Conservation (phyloP, 2,113 vertebrate species). For the Narcine bancroftii region DNA sequence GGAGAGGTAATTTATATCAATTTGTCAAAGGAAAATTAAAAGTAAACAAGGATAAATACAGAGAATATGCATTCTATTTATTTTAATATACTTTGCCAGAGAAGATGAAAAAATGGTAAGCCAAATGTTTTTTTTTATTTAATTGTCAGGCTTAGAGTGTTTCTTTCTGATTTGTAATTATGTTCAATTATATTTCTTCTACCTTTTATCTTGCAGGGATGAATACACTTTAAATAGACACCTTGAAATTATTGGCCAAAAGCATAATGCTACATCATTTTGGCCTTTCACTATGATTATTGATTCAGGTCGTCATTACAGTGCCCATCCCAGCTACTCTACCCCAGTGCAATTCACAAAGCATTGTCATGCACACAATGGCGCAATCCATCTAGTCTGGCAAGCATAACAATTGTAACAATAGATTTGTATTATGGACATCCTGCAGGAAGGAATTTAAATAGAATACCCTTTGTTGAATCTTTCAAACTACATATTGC, state of each 20-base stretch:
- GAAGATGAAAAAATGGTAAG: too few relatives aligned
- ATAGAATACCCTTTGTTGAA: not conserved
- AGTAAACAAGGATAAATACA: not conserved
- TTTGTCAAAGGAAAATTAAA: not conserved
- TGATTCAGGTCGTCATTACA: too few relatives aligned
- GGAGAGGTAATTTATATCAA: not conserved
- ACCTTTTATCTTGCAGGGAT: not conserved
- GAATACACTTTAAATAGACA: not conserved
- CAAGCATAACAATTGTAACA: not conserved
- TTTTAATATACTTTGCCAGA: not conserved
- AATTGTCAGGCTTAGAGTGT: slow-evolving; percentile 1
- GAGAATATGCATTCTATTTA: not conserved
- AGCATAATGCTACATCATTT: not conserved
- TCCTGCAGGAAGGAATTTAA: not conserved
- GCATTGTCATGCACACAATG: not conserved
- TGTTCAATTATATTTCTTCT: not conserved
- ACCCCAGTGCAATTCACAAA: not conserved
- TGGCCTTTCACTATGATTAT: not conserved
- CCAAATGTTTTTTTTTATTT: not conserved
- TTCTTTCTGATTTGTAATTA: not conserved
- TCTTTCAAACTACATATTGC: not conserved
- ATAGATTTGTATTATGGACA: not conserved
- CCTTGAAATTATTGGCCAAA: not conserved
- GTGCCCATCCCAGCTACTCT: not conserved
- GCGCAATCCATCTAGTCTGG: not conserved